phyloP scores from a whole-genome alignment of 2,888 invertebrate genomes.

The Oscheius myriophilus region DNA sequence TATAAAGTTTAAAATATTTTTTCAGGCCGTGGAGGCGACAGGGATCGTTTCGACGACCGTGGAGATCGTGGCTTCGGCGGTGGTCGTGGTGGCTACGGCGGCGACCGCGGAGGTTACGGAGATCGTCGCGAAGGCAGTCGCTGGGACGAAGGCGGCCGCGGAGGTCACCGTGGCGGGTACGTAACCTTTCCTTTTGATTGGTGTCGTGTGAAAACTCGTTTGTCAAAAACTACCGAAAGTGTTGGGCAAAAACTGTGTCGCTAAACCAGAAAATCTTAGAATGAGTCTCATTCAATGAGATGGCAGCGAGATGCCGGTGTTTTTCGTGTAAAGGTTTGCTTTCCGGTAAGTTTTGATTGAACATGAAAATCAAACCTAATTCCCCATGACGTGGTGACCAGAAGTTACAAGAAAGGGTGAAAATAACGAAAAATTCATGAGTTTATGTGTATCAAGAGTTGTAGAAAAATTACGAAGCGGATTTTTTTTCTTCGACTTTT shows the following conservation, averaged over 20 bases:
- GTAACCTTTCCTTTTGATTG: constrained; percentile 7
- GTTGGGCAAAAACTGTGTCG: constrained; percentile 1
- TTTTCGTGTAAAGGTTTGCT: not conserved
- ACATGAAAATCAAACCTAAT: too few species aligned
- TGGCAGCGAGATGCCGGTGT: not conserved
- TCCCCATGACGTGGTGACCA: too few species aligned
- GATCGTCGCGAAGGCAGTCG: constrained; percentile 39
- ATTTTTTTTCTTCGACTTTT: too few species aligned
- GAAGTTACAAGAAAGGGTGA: too few species aligned
- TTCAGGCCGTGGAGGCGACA: too few species aligned
- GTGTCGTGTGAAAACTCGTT: not conserved
- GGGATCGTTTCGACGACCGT: constrained; percentile 20
- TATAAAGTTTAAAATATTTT: too few species aligned
- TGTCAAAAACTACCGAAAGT: not conserved
- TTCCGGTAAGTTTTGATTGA: not conserved
- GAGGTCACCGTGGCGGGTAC: constrained; percentile 36
- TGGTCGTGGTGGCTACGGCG: constrained; percentile 27
- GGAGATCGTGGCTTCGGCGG: constrained; percentile 30
- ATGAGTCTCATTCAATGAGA: constrained; percentile 3
- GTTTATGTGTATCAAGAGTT: too few species aligned
- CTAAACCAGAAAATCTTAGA: not conserved
- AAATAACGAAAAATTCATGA: too few species aligned
- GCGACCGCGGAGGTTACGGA: constrained; percentile 22
- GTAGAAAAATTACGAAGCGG: too few species aligned
- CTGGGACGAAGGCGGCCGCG: constrained; percentile 34